Evolutionary conservation across 2,113 vertebrate species (phyloP).

Genomic region (Oenanthe oenanthe): DNA sequence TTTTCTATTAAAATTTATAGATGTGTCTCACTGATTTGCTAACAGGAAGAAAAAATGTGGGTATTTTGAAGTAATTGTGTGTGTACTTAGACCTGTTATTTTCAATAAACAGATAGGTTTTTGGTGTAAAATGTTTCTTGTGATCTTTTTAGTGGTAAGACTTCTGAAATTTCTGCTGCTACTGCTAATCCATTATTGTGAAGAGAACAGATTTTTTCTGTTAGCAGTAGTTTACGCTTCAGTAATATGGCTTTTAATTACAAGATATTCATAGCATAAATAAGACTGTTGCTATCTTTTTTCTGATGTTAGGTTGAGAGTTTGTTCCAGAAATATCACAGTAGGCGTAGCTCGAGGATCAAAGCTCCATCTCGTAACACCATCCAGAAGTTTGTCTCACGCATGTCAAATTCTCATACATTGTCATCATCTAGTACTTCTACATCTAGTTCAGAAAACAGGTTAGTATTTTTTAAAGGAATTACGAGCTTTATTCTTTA

Average conservation of each 20-base stretch:
- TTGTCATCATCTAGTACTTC: constrained; percentile 86
- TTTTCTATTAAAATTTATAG: background rate
- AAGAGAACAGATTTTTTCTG: background rate
- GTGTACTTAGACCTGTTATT: background rate
- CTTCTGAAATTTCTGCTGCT: background rate
- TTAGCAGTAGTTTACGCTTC: background rate
- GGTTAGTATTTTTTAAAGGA: constrained; percentile 77
- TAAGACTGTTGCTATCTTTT: constrained; percentile 66
- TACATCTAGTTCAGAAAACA: constrained; percentile 89
- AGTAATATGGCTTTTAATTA: background rate
- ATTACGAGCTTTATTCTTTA: constrained; percentile 43
- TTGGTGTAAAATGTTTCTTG: background rate
- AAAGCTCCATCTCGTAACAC: constrained; percentile 93
- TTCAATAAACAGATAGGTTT: background rate
- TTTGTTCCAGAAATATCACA: constrained; percentile 95
- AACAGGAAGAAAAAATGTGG: background rate
- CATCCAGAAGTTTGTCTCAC: constrained; percentile 94
- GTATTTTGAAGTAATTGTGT: background rate
- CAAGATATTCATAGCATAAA: constrained; percentile 20
- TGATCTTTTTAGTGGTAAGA: background rate
- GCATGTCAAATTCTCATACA: constrained; percentile 91
- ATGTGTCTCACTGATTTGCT: background rate
- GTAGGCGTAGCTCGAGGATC: constrained; percentile 90
- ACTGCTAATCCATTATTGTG: background rate
- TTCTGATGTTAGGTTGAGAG: constrained; percentile 88